Evolutionary conservation across 2,888 invertebrate species (phyloP), one percentile per base, ranked within the genome.

Genomic region (Lepidonotus clava): DNA sequence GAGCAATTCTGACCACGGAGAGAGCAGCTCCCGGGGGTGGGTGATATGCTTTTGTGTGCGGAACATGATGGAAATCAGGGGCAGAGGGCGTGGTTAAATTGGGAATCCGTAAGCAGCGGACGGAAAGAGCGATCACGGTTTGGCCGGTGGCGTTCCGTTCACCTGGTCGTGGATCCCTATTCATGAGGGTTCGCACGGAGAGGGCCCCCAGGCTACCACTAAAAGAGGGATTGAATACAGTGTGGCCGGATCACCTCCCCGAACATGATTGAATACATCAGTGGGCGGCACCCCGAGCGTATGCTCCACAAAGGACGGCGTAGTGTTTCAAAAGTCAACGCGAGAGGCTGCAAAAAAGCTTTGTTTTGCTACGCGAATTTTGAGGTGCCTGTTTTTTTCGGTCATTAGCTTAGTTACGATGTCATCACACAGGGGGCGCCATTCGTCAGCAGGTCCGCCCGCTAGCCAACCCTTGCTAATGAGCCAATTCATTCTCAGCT

Each of bases 381-480:
- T 34, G 36, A 34, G 71, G 36, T 24, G 5, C 38, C 38, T 71
- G 18, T 46, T 18, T 80, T 40, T 41, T 46, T 40, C 51, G 34
- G 46, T 80, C 80, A 80, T 80, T 80, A 80, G 80, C 80, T 80
- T 80, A 80, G 80, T 80, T 80, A 80, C 34, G 28, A 28, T 46
- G 80, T 80, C 80, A 41, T 80, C 80, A 51, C 80, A 80, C 80
- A 80, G 80, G 34, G 80, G 80, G 80, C 80, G 80, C 80, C 51
- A 80, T 80, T 24, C 41, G 46, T 80, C 80, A 80, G 18, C 14
- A 18, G 28, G 46, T 32, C 6, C 24, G 41, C n/a, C 28, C 46
- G 41, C 46, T 32, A 28, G 46, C 71, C 36, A 14, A n/a, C 71
- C 6, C 6, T n/a, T 18, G 71, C 51, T 80, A 80, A 80, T 80